Percentiles rank a stretch among this genome's conserved stretches.
These are phyloP conservation scores for Sylvicola cinctus DNA, from an alignment of 2,888 invertebrate species.

Conservation along the genomic window DNA sequence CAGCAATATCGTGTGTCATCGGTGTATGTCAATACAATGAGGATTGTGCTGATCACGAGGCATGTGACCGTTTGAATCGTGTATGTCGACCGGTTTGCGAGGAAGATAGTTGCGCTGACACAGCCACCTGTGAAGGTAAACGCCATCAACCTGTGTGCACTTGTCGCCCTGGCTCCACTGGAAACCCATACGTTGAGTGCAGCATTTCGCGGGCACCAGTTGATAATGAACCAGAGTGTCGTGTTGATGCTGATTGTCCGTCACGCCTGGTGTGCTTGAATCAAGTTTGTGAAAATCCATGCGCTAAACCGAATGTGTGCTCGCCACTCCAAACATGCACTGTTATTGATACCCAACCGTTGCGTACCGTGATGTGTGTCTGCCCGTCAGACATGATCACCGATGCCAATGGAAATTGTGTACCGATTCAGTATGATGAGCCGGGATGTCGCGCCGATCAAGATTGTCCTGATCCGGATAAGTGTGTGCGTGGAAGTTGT, in stretches of 20 bases:
- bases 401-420: slow-evolving; percentile 51
- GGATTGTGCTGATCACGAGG: slow-evolving; percentile 67
- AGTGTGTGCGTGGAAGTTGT: slow-evolving; percentile 56
- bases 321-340: slow-evolving; percentile 57
- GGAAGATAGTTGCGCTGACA: slow-evolving; percentile 57
- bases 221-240: slow-evolving; percentile 37
- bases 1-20: slow-evolving; percentile 58
- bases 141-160: slow-evolving; percentile 58
- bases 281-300: slow-evolving; percentile 55
- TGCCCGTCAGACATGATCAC: slow-evolving; percentile 66
- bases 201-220: slow-evolving; percentile 25
- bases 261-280: slow-evolving; percentile 58
- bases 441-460: slow-evolving; percentile 46
- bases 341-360: slow-evolving; percentile 55
- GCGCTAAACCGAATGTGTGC: slow-evolving; percentile 48
- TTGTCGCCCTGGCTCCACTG: slow-evolving; percentile 52
- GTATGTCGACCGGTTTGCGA: slow-evolving; percentile 67
- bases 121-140: slow-evolving; percentile 52
- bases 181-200: slow-evolving; percentile 61
- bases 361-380: slow-evolving; percentile 68
- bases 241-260: slow-evolving; percentile 54
- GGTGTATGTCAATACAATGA: slow-evolving; percentile 75
- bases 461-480: slow-evolving; percentile 53
- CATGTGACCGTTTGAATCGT: slow-evolving; percentile 64
- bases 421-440: slow-evolving; percentile 30